phyloP scores from a whole-genome alignment of 2,888 invertebrate species.

The Drosophila stalkeri region DNA sequence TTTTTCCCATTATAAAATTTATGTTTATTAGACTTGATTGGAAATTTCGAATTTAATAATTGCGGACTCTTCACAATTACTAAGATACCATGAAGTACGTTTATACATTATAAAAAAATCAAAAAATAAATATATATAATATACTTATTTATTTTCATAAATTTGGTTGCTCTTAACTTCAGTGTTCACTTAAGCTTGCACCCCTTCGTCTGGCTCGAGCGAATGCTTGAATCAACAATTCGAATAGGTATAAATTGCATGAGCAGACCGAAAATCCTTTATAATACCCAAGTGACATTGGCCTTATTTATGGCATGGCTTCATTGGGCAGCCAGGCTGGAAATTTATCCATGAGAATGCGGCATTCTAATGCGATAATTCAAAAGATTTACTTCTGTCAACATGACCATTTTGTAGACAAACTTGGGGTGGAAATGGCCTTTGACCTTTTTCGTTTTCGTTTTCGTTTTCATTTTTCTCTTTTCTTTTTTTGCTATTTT shows the following conservation, averaged over 20 bases:
- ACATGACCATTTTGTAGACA: conserved; percentile 81
- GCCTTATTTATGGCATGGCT: conserved; percentile 81
- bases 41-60: no score
- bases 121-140: background rate
- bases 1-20: no score
- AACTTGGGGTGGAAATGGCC: conserved; percentile 72
- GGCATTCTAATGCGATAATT: conserved; percentile 83
- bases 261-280: conserved; percentile 72
- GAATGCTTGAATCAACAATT: conserved; percentile 63
- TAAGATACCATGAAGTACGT: background rate
- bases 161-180: conserved; percentile 19
- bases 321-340: conserved; percentile 64
- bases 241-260: conserved; percentile 23
- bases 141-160: background rate
- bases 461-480: background rate
- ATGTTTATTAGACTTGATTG: no score
- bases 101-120: background rate
- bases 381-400: conserved; percentile 85
- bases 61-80: background rate
- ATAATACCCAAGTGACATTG: conserved; percentile 73
- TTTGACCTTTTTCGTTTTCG: conserved; percentile 72
- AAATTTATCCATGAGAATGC: conserved; percentile 75
- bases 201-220: background rate
- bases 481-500: conserved; percentile 40
- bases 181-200: conserved; percentile 8